These are phyloP conservation scores for Sphyrna mokarran DNA, from an alignment of 2,113 vertebrate genomes.

Conservation along the genomic window DNA sequence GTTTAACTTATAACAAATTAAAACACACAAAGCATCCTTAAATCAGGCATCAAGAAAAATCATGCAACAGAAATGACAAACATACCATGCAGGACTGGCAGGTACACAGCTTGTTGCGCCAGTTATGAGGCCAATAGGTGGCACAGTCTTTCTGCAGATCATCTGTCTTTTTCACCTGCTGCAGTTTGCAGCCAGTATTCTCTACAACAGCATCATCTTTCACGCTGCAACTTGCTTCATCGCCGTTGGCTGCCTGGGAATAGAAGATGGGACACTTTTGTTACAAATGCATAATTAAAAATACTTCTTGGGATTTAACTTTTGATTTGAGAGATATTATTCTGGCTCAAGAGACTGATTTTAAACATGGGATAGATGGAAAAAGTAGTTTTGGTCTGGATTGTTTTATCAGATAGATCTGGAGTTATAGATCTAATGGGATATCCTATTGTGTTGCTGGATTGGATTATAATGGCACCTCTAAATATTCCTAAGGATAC, in stretches of 20 bases:
- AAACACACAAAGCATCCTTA: neutral
- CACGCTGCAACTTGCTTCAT: slow-evolving; percentile 46
- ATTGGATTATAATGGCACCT: neutral
- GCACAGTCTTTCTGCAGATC: slow-evolving; percentile 58
- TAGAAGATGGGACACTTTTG: neutral
- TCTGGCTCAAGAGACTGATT: neutral
- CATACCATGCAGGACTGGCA: slow-evolving; percentile 80
- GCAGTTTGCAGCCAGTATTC: slow-evolving; percentile 57
- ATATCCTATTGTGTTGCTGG: neutral
- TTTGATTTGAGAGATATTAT: neutral
- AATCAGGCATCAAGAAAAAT: neutral
- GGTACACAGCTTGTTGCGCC: slow-evolving; percentile 80
- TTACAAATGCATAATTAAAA: neutral
- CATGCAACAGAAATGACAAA: slow-evolving; percentile 30
- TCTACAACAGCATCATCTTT: slow-evolving; percentile 41
- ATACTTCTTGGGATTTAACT: neutral
- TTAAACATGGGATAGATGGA: neutral
- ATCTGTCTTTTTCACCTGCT: slow-evolving; percentile 56
- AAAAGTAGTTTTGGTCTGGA: neutral
- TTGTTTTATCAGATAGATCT: neutral
- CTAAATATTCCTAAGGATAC: neutral
- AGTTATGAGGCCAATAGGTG: slow-evolving; percentile 81
- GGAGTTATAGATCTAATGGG: neutral
- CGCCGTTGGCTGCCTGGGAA: slow-evolving; percentile 37
- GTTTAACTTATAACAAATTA: neutral